Evolutionary conservation across 2,113 vertebrate genomes (phyloP).

Genomic region (Myocastor coypus): DNA sequence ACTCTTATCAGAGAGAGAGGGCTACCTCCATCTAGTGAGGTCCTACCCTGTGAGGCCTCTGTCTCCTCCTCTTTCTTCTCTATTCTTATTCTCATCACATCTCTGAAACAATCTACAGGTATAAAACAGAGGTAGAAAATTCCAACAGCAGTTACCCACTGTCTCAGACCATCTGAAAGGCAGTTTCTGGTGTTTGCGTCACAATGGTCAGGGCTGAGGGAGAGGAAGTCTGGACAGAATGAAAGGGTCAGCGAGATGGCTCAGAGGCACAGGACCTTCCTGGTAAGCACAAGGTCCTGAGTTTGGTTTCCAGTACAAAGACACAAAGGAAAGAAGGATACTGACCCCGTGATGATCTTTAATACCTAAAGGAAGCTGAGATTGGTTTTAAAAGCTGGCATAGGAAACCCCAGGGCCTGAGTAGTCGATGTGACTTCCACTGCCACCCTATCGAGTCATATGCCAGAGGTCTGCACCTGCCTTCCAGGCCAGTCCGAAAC

Average conservation of each 20-base stretch:
- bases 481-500: background rate
- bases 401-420: background rate
- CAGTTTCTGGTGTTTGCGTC: background rate
- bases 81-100: background rate
- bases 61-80: background rate
- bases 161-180: background rate
- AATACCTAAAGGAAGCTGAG: background rate
- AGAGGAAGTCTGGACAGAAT: background rate
- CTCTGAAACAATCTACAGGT: background rate
- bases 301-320: no score
- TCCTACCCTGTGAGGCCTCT: accelerated
- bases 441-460: background rate
- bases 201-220: accelerated
- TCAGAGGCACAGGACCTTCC: no score
- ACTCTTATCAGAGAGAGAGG: no score
- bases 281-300: no score
- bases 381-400: background rate
- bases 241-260: no score
- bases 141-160: background rate
- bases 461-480: no score
- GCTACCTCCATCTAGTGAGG: accelerated
- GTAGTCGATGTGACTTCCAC: background rate
- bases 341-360: background rate
- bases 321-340: no score
- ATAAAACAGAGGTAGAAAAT: background rate